A percentile compares a stretch with the other conserved stretches of the same genome.
Evolutionary conservation across 2,888 invertebrate species (phyloP).

Genomic region (Chrysodeixis includens): DNA sequence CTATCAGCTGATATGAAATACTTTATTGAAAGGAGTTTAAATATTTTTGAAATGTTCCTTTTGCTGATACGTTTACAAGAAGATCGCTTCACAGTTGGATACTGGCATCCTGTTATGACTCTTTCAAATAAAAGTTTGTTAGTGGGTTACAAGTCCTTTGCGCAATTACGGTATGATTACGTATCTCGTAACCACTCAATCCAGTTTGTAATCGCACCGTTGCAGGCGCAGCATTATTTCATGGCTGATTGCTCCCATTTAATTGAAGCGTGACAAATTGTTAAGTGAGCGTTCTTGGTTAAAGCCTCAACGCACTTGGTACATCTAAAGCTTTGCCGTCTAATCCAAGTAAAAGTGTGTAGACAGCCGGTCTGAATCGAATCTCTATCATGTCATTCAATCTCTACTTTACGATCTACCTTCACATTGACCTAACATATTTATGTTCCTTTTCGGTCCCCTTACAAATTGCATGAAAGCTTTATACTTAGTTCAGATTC

Average conservation of each 20-base stretch:
- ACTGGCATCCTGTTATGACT: no score
- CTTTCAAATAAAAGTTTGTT: no score
- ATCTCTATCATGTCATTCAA: conserved; percentile 13
- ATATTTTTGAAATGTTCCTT: no score
- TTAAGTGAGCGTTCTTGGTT: neutral
- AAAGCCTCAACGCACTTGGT: neutral
- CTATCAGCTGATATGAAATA: no score
- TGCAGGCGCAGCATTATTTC: conserved; percentile 14
- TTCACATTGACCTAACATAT: conserved; percentile 20
- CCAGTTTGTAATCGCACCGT: conserved; percentile 2
- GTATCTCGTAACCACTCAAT: conserved; percentile 13
- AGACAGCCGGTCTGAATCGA: conserved; percentile 11
- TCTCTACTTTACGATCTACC: conserved; percentile 30
- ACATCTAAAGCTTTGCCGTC: conserved; percentile 7
- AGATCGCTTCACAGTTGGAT: no score
- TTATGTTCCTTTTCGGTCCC: conserved; percentile 10
- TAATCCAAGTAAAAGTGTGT: conserved; percentile 6
- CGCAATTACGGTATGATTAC: conserved; percentile 8
- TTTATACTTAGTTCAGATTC: conserved; percentile 20
- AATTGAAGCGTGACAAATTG: conserved; percentile 8
- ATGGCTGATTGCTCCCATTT: conserved; percentile 11
- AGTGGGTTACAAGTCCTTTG: conserved; percentile 12
- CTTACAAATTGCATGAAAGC: conserved; percentile 21
- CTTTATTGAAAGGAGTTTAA: no score
- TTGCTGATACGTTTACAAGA: no score